Base-by-base conservation (phyloP, 2,113 vertebrate species). In the Menidia beryllina region DNA sequence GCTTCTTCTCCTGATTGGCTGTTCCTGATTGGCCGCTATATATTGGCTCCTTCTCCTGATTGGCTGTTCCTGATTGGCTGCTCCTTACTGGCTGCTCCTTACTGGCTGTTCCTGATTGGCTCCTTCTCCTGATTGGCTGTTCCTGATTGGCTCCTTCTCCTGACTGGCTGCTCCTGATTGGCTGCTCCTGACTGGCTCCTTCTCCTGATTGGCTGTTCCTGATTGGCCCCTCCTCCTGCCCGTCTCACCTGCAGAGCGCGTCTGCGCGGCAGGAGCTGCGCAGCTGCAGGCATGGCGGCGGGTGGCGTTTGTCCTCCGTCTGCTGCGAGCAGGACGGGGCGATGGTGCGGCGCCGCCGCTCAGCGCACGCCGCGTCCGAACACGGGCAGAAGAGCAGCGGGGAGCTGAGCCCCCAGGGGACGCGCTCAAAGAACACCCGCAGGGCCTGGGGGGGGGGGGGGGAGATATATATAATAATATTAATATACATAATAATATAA, bases 341-440 rank as follows among this genome's bases (percentile, higher is more conserved):
- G 73, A 97, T 97, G 88, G 97, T 98, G 65, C 97, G 96, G 6
- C 97, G 91, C 11, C 97, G 94, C 26, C 97, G 94, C 91, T 99
- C 97, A 0, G 96, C 97, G 0, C 97, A 99, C 0, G 96, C 96
- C 81, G 93, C 94, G 89, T 98, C 95, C 45, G 89, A 91, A 79
- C 97, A 98, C 24, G 96, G 94, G 92, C 97, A 99, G 94, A 99
- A 99, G 60, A 99, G 95, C 84, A 99, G 93, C 10, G 96, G 96
- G 90, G 96, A 97, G 86, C 94, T 97, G 73, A 96, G 94, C 80
- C 97, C 95, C 23, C 93, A 86, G 67, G 96, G 94, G 27, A 98
- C 96, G 0, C 95, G 95, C 90, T 98, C 97, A 0, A 99, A 98
- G 86, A 99, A 99, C 92, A 96, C 96, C 47, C 97, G 94, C 86